Evolutionary conservation across 2,888 invertebrate genomes (phyloP).

Genomic region (Ecdyonurus torrentis): DNA sequence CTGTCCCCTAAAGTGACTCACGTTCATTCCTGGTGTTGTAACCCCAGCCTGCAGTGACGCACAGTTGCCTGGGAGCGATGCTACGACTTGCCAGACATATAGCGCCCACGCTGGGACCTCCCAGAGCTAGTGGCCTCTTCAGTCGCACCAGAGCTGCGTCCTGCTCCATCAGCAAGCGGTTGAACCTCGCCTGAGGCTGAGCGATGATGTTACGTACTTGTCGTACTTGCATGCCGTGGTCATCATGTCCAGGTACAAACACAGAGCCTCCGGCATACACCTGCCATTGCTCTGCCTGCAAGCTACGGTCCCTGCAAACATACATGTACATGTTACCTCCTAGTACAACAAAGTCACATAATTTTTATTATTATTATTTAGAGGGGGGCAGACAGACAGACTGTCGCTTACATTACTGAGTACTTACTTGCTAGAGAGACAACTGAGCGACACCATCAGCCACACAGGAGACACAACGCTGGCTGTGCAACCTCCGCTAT

Average conservation of each 20-base stretch:
- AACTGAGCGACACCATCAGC: slow-evolving; percentile 32
- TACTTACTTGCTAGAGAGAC: slow-evolving; percentile 21
- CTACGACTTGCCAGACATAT: slow-evolving; percentile 35
- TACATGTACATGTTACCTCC: slow-evolving; percentile 3
- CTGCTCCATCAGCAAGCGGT: slow-evolving; percentile 36
- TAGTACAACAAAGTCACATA: neutral
- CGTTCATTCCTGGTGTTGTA: slow-evolving; percentile 22
- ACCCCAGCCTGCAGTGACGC: slow-evolving; percentile 42
- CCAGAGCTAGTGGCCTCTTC: slow-evolving; percentile 30
- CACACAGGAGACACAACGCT: slow-evolving; percentile 31
- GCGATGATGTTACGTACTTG: slow-evolving; percentile 26
- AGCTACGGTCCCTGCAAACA: slow-evolving; percentile 16
- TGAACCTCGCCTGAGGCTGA: slow-evolving; percentile 40
- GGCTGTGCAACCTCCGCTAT: slow-evolving; percentile 30
- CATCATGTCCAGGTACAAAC: slow-evolving; percentile 20
- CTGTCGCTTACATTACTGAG: neutral
- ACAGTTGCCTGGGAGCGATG: slow-evolving; percentile 30
- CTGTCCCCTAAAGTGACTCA: too few species aligned
- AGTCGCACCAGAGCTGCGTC: slow-evolving; percentile 39
- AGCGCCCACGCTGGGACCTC: slow-evolving; percentile 32
- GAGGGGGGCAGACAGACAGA: neutral
- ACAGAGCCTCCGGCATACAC: slow-evolving; percentile 17
- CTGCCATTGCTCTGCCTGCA: slow-evolving; percentile 17
- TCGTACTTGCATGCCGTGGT: slow-evolving; percentile 23
- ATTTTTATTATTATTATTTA: neutral